phyloP scores from a whole-genome alignment of 2,797 vertebrate species.

The Pteronotus mesoamericanus region DNA sequence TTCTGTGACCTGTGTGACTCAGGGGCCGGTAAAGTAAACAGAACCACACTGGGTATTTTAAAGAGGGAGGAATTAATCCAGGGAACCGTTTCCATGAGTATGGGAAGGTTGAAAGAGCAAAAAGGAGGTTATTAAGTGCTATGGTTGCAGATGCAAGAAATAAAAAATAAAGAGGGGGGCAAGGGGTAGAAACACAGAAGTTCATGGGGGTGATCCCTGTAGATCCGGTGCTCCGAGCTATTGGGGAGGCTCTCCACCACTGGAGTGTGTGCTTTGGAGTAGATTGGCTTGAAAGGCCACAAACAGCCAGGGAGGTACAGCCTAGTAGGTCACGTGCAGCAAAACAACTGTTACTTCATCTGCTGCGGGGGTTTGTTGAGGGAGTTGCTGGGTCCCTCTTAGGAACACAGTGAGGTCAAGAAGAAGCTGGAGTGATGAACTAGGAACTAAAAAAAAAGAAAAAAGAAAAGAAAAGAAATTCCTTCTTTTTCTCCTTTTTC shows the following conservation, averaged over 20 bases:
- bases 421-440: not conserved
- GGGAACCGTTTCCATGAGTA: not conserved
- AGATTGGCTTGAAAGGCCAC: not conserved
- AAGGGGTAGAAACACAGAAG: not conserved
- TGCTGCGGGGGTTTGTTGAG: not conserved
- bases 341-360: not conserved
- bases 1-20: not conserved
- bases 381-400: not conserved
- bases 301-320: not conserved
- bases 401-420: not conserved
- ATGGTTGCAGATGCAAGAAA: not conserved
- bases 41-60: not conserved
- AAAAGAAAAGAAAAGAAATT: not conserved
- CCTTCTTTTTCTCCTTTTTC: not conserved
- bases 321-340: not conserved
- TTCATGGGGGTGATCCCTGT: not conserved
- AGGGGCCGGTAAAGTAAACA: not conserved
- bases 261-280: not conserved
- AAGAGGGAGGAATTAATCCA: not conserved
- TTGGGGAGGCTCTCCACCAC: not conserved
- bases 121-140: not conserved
- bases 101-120: not conserved
- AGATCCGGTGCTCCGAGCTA: too few relatives aligned
- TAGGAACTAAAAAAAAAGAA: not conserved
- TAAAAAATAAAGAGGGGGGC: too few relatives aligned